A percentile compares a stretch with the other conserved stretches of the same genome.
Evolutionary conservation across 35 echinoderm and acorn worm species (phyloP).

Genomic region (Ophioderma brevispina): DNA sequence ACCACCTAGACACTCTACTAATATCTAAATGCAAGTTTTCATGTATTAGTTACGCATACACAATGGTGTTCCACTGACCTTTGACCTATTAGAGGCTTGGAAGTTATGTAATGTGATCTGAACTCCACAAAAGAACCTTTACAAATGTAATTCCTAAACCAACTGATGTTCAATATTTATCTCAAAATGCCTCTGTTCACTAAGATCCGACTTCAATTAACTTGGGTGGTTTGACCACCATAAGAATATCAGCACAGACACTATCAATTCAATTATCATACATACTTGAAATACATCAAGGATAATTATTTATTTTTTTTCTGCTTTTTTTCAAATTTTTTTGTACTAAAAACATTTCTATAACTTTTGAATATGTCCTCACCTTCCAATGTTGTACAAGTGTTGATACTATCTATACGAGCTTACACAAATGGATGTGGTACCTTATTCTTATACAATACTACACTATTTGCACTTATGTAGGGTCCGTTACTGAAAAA

Average conservation of each 20-base stretch:
- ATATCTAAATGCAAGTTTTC: no score
- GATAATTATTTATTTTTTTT: not conserved
- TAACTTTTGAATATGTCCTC: not conserved
- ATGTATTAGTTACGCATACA: no score
- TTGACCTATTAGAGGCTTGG: no score
- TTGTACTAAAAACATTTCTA: not conserved
- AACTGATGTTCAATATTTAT: no score
- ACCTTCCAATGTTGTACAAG: not conserved
- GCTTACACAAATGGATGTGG: not conserved
- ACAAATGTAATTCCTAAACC: no score
- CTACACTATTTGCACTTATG: constrained; percentile 10
- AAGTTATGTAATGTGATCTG: no score
- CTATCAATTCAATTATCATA: not conserved
- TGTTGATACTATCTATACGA: not conserved
- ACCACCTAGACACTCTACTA: no score
- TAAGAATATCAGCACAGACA: not conserved
- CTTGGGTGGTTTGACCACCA: not conserved
- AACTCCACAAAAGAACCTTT: no score
- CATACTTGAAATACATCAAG: constrained; percentile 4
- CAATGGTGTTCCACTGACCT: no score
- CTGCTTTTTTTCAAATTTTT: not conserved
- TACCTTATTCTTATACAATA: not conserved
- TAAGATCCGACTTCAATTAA: not conserved
- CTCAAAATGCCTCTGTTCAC: no score
- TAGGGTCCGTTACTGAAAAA: not conserved